Conservation (phyloP, 92 coral and sea anemone species). For the Porites divaricata region DNA sequence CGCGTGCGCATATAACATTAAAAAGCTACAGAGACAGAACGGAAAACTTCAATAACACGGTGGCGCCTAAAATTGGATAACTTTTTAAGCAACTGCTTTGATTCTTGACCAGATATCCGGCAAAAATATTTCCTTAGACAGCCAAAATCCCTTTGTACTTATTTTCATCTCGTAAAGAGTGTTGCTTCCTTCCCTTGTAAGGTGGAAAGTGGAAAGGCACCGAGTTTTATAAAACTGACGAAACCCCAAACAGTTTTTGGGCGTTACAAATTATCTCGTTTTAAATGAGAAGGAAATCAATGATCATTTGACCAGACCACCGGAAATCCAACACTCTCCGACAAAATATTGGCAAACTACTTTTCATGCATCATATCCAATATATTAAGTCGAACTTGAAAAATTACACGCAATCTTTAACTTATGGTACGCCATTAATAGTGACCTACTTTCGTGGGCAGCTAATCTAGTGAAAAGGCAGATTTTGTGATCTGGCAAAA, state of each 20-base stretch:
- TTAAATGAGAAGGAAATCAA: background rate
- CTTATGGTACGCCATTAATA: too few species aligned
- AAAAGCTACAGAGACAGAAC: constrained; percentile 12
- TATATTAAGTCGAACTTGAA: background rate
- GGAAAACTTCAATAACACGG: background rate
- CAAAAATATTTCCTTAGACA: constrained; percentile 2
- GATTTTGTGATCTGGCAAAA: too few species aligned
- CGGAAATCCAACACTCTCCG: background rate
- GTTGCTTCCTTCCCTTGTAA: constrained; percentile 3
- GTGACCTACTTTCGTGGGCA: too few species aligned
- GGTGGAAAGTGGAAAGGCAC: background rate
- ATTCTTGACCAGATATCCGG: background rate
- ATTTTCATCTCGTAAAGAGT: background rate
- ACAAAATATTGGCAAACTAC: background rate
- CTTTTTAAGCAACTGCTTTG: background rate
- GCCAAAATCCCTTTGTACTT: background rate
- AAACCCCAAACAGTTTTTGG: background rate
- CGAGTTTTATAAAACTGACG: background rate
- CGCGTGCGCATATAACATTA: constrained; percentile 3
- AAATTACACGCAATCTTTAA: too few species aligned
- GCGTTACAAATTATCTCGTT: background rate
- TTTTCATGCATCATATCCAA: background rate
- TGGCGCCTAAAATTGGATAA: constrained; percentile 29
- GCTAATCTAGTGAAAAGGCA: too few species aligned
- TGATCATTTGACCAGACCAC: constrained; percentile 4